phyloP scores from a whole-genome alignment of 92 coral and sea anemone species.

The Siderastrea siderea region DNA sequence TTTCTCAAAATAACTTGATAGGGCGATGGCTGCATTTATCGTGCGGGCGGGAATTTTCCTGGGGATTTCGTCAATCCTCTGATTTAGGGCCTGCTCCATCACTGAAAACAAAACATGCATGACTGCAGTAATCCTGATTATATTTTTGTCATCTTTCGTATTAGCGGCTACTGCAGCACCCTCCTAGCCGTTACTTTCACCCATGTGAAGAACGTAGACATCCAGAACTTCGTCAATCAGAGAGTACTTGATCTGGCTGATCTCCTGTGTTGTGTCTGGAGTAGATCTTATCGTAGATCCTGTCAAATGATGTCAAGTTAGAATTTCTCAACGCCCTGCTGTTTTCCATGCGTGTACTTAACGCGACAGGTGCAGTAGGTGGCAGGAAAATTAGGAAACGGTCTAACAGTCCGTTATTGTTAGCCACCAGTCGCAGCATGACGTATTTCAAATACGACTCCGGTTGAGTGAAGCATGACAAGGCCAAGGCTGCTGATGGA shows the following conservation, averaged over 20 bases:
- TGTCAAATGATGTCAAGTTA: conserved; percentile 1
- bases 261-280: conserved; percentile 7
- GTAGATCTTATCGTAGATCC: conserved; percentile 19
- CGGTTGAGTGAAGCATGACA: conserved; percentile 45
- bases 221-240: conserved; percentile 25
- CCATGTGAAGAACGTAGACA: conserved; percentile 18
- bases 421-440: conserved; percentile 24
- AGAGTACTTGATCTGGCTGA: conserved; percentile 8
- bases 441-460: conserved; percentile 12
- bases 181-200: conserved; percentile 6
- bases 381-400: conserved; percentile 32
- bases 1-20: too few relatives aligned
- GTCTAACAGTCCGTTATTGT: conserved; percentile 21
- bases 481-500: conserved; percentile 30
- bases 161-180: background rate
- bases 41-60: conserved; percentile 2
- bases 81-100: conserved; percentile 18
- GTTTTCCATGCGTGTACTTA: conserved; percentile 12
- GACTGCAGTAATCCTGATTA: conserved; percentile 33
- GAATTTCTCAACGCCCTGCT: conserved; percentile 8
- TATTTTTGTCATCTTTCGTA: conserved; percentile 44
- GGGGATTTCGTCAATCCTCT: conserved; percentile 20
- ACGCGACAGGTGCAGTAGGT: background rate
- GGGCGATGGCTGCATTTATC: conserved; percentile 5
- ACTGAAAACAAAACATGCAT: conserved; percentile 5